These are phyloP conservation scores for Pseudomyrmex gracilis DNA, from an alignment of 1,140 invertebrate genomes.

Conservation along the genomic window DNA sequence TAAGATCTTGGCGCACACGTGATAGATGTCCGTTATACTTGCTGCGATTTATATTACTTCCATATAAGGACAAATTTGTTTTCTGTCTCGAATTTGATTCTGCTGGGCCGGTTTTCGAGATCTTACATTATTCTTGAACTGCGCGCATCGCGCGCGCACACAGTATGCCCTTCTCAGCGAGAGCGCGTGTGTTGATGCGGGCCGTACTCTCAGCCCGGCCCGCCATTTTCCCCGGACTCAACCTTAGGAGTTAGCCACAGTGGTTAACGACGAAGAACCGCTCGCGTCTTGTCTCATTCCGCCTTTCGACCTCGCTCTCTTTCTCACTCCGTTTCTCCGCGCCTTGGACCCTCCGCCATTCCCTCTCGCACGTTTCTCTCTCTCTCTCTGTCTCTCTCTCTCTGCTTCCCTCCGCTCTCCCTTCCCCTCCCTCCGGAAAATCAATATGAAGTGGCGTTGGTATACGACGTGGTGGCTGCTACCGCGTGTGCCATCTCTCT, in stretches of 20 bases:
- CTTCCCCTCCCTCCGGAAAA: slow-evolving; percentile 76
- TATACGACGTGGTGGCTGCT: slow-evolving; percentile 77
- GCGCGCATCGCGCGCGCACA: not conserved
- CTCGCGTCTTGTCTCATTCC: slow-evolving; percentile 22
- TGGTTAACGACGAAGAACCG: slow-evolving; percentile 65
- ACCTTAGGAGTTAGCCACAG: slow-evolving; percentile 65
- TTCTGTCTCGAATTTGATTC: not conserved
- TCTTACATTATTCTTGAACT: slow-evolving; percentile 13
- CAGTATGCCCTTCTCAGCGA: not conserved
- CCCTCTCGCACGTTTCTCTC: not conserved
- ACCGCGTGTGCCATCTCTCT: slow-evolving; percentile 71
- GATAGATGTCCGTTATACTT: not conserved
- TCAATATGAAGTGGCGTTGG: slow-evolving; percentile 82
- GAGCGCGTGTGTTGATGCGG: slow-evolving; percentile 51
- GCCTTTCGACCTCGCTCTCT: not conserved
- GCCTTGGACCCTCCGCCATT: slow-evolving; percentile 36
- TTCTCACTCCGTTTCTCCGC: slow-evolving; percentile 31
- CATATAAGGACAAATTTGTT: not conserved
- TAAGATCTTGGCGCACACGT: not conserved
- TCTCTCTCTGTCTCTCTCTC: slow-evolving; percentile 39
- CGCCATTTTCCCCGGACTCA: slow-evolving; percentile 70
- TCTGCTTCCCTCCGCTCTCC: slow-evolving; percentile 46
- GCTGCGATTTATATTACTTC: slow-evolving; percentile 4
- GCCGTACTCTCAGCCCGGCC: slow-evolving; percentile 13
- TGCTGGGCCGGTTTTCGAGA: not conserved